Evolutionary conservation across 2,888 invertebrate species (phyloP).

Genomic region (Spatulosminthurus flaviceps): DNA sequence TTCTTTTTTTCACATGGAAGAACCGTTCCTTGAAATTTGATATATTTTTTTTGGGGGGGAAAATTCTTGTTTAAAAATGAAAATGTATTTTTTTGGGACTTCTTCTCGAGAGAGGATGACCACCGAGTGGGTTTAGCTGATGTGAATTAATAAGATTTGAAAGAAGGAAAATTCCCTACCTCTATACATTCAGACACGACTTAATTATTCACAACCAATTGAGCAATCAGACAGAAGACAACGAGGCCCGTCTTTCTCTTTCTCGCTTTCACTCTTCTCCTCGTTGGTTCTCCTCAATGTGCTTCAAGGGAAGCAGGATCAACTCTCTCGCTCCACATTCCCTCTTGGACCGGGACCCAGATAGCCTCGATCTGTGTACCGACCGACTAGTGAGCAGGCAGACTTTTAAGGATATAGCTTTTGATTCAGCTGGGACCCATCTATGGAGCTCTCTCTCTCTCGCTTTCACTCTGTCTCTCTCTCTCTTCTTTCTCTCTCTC

Average conservation of each 20-base stretch:
- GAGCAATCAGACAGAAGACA: constrained; percentile 43
- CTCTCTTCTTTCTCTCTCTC: constrained; percentile 24
- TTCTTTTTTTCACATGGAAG: too few relatives aligned
- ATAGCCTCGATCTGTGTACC: constrained; percentile 36
- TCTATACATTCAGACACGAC: constrained; percentile 38
- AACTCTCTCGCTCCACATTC: constrained; percentile 34
- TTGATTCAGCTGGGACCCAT: constrained; percentile 47
- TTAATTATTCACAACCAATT: constrained; percentile 51
- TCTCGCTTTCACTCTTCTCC: constrained; percentile 31
- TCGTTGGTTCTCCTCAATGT: constrained; percentile 25
- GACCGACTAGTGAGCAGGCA: constrained; percentile 27
- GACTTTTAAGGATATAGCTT: constrained; percentile 48
- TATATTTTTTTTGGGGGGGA: too few relatives aligned
- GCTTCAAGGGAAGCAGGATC: constrained; percentile 34
- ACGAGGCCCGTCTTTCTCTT: constrained; percentile 37
- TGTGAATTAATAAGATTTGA: constrained; percentile 40
- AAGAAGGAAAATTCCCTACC: constrained; percentile 23
- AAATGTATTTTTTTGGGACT: too few relatives aligned
- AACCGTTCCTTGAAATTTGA: too few relatives aligned
- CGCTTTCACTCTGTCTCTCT: background rate
- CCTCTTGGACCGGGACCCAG: constrained; percentile 40
- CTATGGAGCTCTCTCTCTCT: constrained; percentile 26
- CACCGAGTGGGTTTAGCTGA: constrained; percentile 30
- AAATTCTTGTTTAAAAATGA: too few relatives aligned
- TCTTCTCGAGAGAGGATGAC: constrained; percentile 19